Evolutionary conservation across 2,888 invertebrate species (phyloP).

Genomic region (Pterostichus madidus): DNA sequence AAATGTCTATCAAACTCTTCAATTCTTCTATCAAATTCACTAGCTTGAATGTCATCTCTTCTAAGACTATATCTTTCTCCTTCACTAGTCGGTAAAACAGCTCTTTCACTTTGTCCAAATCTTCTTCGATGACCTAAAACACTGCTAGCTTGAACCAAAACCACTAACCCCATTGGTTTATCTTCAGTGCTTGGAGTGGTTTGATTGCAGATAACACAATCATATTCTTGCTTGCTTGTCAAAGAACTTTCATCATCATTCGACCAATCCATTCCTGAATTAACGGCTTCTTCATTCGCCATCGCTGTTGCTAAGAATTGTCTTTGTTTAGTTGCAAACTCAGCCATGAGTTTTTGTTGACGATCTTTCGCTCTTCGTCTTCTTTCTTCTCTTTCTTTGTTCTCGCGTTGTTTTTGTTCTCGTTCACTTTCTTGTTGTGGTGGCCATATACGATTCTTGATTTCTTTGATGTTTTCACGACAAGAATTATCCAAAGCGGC

Average conservation of each 20-base stretch:
- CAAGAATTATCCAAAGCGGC: constrained; percentile 85
- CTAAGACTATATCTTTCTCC: constrained; percentile 81
- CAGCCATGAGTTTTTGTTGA: constrained; percentile 94
- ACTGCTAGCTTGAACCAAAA: constrained; percentile 92
- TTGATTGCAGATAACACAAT: constrained; percentile 97
- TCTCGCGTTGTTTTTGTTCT: constrained; percentile 84
- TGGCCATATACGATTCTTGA: constrained; percentile 89
- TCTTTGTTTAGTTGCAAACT: constrained; percentile 94
- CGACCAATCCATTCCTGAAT: constrained; percentile 81
- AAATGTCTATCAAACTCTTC: constrained; percentile 89
- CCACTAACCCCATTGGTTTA: constrained; percentile 93
- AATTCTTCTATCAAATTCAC: constrained; percentile 88
- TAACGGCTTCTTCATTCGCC: constrained; percentile 79
- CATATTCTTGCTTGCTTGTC: constrained; percentile 86
- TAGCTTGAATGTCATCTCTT: constrained; percentile 84
- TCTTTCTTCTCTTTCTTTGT: constrained; percentile 90
- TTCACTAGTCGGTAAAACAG: constrained; percentile 82
- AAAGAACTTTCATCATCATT: constrained; percentile 70
- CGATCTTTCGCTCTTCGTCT: constrained; percentile 91
- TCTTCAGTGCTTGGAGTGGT: constrained; percentile 91
- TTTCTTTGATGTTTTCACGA: constrained; percentile 84
- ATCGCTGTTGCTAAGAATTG: constrained; percentile 92
- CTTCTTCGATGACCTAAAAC: constrained; percentile 88
- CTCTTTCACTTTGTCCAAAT: constrained; percentile 78
- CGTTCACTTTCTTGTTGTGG: constrained; percentile 88